Evolutionary conservation across 1,140 invertebrate genomes (phyloP).

Genomic region (Drosophila tristis): DNA sequence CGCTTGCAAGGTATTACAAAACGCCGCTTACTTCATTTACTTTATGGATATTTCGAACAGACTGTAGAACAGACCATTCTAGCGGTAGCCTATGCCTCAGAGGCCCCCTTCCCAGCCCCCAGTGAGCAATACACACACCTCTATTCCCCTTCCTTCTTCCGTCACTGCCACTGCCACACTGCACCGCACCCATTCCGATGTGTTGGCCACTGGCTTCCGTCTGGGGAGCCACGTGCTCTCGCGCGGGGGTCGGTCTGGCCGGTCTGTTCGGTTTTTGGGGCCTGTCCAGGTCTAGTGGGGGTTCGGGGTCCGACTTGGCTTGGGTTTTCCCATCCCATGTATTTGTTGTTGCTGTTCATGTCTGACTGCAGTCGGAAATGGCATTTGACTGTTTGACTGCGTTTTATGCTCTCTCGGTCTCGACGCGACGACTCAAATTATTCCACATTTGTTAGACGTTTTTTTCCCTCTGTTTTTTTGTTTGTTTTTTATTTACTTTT

Average conservation of each 20-base stretch:
- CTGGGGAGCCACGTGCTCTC: conserved; percentile 38
- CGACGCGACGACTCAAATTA: conserved; percentile 47
- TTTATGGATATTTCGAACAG: conserved; percentile 54
- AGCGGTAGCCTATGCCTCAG: neutral
- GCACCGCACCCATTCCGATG: conserved; percentile 15
- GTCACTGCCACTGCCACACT: neutral
- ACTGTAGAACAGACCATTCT: conserved; percentile 37
- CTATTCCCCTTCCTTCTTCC: neutral
- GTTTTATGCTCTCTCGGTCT: conserved; percentile 53
- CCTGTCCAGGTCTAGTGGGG: too few relatives aligned
- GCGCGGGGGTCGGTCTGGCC: neutral
- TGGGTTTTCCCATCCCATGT: conserved; percentile 36
- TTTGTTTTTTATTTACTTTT: neutral
- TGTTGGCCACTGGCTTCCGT: conserved; percentile 32
- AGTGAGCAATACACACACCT: too few relatives aligned
- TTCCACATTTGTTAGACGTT: conserved; percentile 50
- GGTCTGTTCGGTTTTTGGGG: conserved; percentile 12
- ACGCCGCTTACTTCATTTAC: conserved; percentile 46
- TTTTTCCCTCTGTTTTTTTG: neutral
- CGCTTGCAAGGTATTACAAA: conserved; percentile 2
- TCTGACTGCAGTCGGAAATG: conserved; percentile 75
- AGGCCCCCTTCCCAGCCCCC: neutral
- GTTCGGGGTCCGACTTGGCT: conserved; percentile 1
- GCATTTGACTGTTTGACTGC: conserved; percentile 66
- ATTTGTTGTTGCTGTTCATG: conserved; percentile 47